Conservation (phyloP, 2,113 vertebrate genomes). For the Isichthys henryi region DNA sequence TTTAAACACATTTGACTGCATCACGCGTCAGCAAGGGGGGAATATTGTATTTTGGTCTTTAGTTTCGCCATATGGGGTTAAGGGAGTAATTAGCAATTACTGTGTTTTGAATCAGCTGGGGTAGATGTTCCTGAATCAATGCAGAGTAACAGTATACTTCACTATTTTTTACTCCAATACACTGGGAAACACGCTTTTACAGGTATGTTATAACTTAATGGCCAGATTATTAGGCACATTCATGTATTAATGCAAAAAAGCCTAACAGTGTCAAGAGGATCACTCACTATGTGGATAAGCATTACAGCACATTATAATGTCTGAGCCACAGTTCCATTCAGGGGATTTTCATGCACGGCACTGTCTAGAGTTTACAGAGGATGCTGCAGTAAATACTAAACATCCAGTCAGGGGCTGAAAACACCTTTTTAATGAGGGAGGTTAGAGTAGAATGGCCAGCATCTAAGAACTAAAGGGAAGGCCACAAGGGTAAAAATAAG, state of each 20-base stretch:
- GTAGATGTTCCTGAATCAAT: background rate
- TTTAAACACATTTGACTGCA: background rate
- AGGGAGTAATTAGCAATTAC: background rate
- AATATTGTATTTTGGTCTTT: background rate
- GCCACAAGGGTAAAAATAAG: background rate
- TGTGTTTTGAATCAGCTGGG: background rate
- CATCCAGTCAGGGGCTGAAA: background rate
- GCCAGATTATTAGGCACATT: background rate
- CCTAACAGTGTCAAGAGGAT: background rate
- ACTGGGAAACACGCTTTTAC: background rate
- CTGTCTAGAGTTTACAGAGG: background rate
- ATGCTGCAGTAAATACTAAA: background rate
- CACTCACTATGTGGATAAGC: background rate
- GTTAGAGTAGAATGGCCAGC: background rate
- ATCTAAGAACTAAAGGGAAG: background rate
- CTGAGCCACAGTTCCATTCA: background rate
- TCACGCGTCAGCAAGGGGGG: background rate
- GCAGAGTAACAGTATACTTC: background rate
- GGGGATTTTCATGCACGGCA: background rate
- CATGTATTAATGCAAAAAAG: background rate
- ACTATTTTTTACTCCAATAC: background rate
- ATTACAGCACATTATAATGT: background rate
- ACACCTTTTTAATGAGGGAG: background rate
- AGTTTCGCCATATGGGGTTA: background rate
- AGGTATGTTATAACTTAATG: background rate